phyloP scores from a whole-genome alignment of 2,113 vertebrate genomes.

The Neogale vison region DNA sequence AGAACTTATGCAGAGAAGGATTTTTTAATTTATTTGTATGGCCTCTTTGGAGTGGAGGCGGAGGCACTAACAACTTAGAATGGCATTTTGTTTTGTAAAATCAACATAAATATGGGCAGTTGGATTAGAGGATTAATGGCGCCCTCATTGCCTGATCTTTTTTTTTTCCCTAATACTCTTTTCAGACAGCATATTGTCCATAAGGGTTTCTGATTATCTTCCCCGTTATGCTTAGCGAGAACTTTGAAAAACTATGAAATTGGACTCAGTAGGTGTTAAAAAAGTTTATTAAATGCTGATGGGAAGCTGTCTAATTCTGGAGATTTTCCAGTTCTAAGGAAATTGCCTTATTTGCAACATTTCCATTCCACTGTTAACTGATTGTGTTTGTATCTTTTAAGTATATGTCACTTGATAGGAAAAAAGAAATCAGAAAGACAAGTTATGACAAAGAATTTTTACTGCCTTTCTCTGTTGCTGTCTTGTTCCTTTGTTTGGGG shows the following conservation, averaged over 20 bases:
- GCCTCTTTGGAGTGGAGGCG: constrained; percentile 4
- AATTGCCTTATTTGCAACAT: constrained; percentile 72
- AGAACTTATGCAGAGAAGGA: constrained; percentile 35
- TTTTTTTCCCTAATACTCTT: constrained; percentile 45
- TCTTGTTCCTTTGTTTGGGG: constrained; percentile 48
- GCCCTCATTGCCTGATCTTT: constrained; percentile 48
- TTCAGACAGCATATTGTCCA: constrained; percentile 67
- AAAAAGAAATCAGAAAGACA: constrained; percentile 44
- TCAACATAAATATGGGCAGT: constrained; percentile 65
- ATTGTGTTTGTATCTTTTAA: constrained; percentile 67
- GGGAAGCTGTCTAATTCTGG: constrained; percentile 72
- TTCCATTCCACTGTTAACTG: constrained; percentile 69
- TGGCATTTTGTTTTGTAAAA: neutral
- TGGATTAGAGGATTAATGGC: constrained; percentile 67
- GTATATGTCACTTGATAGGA: constrained; percentile 44
- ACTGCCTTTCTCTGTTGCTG: neutral
- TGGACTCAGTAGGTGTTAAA: constrained; percentile 78
- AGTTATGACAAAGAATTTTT: constrained; percentile 63
- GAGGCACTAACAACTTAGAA: constrained; percentile 48
- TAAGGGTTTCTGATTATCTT: constrained; percentile 74
- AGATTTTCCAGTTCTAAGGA: constrained; percentile 67
- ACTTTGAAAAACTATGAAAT: constrained; percentile 75
- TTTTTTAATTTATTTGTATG: constrained; percentile 18
- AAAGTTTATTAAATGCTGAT: constrained; percentile 78
- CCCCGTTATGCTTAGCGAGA: constrained; percentile 64